phyloP scores from a whole-genome alignment of 2,888 invertebrate genomes.

The Tenthredo notha region DNA sequence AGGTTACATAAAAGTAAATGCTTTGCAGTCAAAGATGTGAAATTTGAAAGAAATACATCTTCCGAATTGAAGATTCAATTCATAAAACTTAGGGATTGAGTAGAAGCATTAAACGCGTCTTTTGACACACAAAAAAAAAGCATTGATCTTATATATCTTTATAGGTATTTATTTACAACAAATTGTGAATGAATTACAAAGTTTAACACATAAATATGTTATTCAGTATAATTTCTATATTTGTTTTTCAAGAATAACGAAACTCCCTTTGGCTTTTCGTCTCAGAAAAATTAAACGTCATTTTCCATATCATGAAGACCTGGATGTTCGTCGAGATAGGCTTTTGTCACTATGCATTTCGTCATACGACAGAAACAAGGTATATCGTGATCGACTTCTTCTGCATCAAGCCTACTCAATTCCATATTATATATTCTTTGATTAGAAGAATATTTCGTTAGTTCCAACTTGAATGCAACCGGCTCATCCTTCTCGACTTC shows the following conservation, averaged over 20 bases:
- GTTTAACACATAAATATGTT: background rate
- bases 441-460: conserved; percentile 80
- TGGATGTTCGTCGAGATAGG: conserved; percentile 81
- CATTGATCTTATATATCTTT: background rate
- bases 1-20: background rate
- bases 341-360: conserved; percentile 87
- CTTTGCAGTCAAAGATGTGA: background rate
- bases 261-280: background rate
- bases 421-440: conserved; percentile 86
- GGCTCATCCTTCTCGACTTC: conserved; percentile 83
- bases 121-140: background rate
- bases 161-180: background rate
- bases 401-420: conserved; percentile 85
- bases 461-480: conserved; percentile 84
- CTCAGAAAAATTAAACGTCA: conserved; percentile 1
- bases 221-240: background rate
- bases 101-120: background rate
- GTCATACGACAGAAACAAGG: conserved; percentile 90
- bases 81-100: background rate
- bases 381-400: conserved; percentile 86
- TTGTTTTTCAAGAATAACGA: background rate
- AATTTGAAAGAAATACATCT: background rate
- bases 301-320: conserved; percentile 57
- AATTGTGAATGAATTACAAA: background rate
- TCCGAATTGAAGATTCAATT: background rate